Evolutionary conservation across 2,888 invertebrate genomes (phyloP), one percentile per base, ranked within the genome.

Genomic region (Leucophora obtusa): DNA sequence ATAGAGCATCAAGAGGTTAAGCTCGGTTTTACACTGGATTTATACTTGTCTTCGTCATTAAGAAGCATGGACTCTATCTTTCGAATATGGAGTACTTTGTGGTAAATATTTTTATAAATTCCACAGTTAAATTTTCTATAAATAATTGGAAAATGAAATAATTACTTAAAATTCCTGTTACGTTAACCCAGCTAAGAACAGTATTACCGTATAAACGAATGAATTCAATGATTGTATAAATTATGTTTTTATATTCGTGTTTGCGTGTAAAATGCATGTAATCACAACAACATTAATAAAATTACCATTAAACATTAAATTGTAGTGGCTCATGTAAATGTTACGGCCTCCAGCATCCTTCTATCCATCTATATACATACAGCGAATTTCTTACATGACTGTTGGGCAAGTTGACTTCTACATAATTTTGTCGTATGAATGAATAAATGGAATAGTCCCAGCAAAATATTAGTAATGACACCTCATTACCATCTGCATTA

Each of bases 301-400:
- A 82, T 79, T 71, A 82, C 72, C 71, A 87, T 88, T 87, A 87
- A 85, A 85, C 85, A 84, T 86, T 86, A 87, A 86, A 86, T 85
- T 85, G 86, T 86, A 86, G 85, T 75, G 50, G 54, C 54, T 71
- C 74, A 65, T 54, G 65, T 73, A 51, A 47, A 53, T 24, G 65
- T 35, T 65, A 10, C 51, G 56, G 59, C 33, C 50, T 60, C 11
- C 62, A 60, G 43, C 43, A 63, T 24, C 17, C 58, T 56, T n/a
- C 33, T 33, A 17, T 24, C n/a, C 2, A 38, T 17, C 15, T 15
- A 54, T 14, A n/a, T n/a, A n/a, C n/a, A 28, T 47, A 51, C 60
- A 54, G 24, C 59, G 59, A 60, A 54, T 68, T 65, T 62, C 85
- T 60, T 71, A 75, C 51, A 75, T 47, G 50, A 58, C 84, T 87